Evolutionary conservation across 1,140 invertebrate genomes (phyloP).

Genomic region (Hestina assimilis): DNA sequence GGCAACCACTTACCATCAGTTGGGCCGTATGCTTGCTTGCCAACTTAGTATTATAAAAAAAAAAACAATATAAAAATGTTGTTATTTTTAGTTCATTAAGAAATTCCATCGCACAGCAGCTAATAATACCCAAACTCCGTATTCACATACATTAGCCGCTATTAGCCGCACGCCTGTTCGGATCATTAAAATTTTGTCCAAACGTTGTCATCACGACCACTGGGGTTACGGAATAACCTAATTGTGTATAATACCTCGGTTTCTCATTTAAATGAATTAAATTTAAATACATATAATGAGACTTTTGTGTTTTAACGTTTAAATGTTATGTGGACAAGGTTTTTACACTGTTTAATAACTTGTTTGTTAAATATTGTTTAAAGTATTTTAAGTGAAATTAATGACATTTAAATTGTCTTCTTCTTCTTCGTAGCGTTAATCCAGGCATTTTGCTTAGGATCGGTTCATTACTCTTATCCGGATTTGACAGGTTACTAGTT

Average conservation of each 20-base stretch:
- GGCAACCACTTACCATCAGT: no score
- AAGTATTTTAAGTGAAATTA: no score
- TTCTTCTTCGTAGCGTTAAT: no score
- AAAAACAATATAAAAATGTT: no score
- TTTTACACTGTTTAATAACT: not conserved
- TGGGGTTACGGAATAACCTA: constrained; percentile 18
- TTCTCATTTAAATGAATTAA: constrained; percentile 23
- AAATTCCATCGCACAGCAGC: not conserved
- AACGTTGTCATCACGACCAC: constrained; percentile 32
- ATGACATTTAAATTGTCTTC: no score
- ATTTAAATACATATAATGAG: constrained; percentile 14
- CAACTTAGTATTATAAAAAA: no score
- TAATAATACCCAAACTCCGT: constrained; percentile 4
- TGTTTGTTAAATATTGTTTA: not conserved
- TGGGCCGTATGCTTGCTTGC: no score
- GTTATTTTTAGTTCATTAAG: not conserved
- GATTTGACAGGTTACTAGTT: no score
- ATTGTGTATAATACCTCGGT: constrained; percentile 36
- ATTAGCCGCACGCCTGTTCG: constrained; percentile 25
- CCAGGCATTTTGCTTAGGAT: no score
- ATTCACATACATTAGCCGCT: constrained; percentile 6
- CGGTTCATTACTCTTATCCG: no score
- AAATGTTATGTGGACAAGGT: not conserved
- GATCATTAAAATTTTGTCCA: constrained; percentile 46
- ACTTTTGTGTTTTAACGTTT: constrained; percentile 2